Conservation (phyloP, 2,797 vertebrate genomes). For the Siniperca obscura region DNA sequence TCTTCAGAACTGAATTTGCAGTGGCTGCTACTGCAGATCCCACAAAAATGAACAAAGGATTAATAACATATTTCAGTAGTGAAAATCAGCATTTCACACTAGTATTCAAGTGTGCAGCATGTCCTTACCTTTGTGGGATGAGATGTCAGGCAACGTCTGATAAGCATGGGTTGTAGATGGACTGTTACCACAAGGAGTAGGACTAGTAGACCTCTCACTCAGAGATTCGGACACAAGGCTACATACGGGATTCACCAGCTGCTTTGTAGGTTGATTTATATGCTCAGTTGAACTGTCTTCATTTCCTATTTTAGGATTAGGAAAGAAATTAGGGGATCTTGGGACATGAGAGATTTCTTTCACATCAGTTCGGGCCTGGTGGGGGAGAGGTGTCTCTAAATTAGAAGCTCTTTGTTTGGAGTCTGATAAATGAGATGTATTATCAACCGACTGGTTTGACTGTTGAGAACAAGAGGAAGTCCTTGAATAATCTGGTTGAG, state of each 20-base stretch:
- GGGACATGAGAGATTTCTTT: background rate
- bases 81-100: background rate
- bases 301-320: background rate
- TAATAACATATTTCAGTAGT: background rate
- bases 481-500: background rate
- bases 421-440: background rate
- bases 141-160: background rate
- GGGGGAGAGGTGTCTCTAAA: background rate
- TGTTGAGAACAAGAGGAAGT: background rate
- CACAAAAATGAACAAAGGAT: background rate
- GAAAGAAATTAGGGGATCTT: background rate
- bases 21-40: background rate
- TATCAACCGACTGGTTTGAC: background rate
- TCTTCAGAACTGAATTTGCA: constrained; percentile 67
- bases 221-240: background rate
- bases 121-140: constrained; percentile 47
- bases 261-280: background rate
- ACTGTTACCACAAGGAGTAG: background rate
- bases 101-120: background rate
- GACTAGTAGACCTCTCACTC: background rate
- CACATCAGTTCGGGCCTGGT: rapidly evolving
- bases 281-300: background rate
- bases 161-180: background rate
- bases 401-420: constrained; percentile 3
- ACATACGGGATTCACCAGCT: background rate